Evolutionary conservation across 2,888 invertebrate species (phyloP), one percentile per base, ranked within the genome.

Genomic region (Chouioia cunea): DNA sequence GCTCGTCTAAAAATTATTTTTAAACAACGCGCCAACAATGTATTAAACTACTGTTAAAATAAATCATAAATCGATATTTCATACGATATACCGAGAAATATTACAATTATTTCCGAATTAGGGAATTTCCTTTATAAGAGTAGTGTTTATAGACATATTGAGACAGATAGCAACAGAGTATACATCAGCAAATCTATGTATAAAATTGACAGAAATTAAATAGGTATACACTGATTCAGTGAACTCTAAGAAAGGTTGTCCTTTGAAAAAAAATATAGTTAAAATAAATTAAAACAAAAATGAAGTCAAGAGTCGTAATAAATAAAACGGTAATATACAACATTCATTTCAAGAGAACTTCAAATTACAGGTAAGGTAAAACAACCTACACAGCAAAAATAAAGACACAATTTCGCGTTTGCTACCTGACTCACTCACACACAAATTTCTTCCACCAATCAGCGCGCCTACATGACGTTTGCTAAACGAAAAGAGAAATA

Each of bases 391-490:
- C 74, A 77, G 66, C 66, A 72, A 65, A 70, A 60, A 71, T 44
- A 65, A 63, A 76, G 70, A 77, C 74, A 78, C 73, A 77, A 70
- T 76, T 70, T 77, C 77, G 76, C 78, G 77, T 74, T 78, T 78
- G 79, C 85, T 85, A 85, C 83, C 84, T 85, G 81, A 82, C 83
- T 84, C 82, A 85, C 84, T 84, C 84, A 84, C 81, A 85, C 84
- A 85, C 82, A 83, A 83, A 84, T 81, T 79, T 83, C 80, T 83
- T 83, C 84, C 83, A 82, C 79, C 81, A 81, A 83, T 83, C 85
- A 81, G 85, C 82, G 80, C 81, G 83, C 81, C 83, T 85, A 85
- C 84, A 85, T 81, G 82, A 84, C 78, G 82, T 84, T 81, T 80
- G 77, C 85, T 85, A 84, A 78, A 85, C 80, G 83, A 76, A 81